Evolutionary conservation across 2,888 invertebrate species (phyloP).

Genomic region (Pomacea canaliculata): DNA sequence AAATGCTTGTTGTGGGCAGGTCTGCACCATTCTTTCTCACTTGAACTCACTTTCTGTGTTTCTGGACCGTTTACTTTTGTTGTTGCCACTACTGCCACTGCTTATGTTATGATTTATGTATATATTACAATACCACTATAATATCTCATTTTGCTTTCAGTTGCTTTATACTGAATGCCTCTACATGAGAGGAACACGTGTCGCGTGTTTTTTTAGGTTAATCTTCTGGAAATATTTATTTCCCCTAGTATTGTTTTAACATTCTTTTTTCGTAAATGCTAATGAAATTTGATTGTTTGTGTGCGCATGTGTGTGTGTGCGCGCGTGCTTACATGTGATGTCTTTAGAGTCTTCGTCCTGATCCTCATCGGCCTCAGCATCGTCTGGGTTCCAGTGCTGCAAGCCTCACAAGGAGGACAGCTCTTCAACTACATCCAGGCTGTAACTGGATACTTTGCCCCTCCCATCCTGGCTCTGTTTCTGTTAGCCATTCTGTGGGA

Average conservation of each 20-base stretch:
- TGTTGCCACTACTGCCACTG: too few species aligned
- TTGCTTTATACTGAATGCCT: too few species aligned
- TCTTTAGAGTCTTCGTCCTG: slow-evolving; percentile 62
- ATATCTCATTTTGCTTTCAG: too few species aligned
- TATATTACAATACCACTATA: too few species aligned
- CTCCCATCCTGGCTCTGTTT: slow-evolving; percentile 74
- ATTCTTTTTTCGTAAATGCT: too few species aligned
- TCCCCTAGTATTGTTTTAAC: too few species aligned
- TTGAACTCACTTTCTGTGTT: too few species aligned
- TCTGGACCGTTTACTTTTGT: too few species aligned
- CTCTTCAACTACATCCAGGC: slow-evolving; percentile 74
- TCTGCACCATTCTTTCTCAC: slow-evolving; percentile 9
- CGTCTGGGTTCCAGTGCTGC: slow-evolving; percentile 73
- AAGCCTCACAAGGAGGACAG: slow-evolving; percentile 72
- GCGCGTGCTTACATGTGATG: background rate
- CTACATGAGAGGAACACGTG: too few species aligned
- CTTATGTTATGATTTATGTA: too few species aligned
- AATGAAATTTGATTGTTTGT: background rate
- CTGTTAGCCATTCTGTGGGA: slow-evolving; percentile 71
- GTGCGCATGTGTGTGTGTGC: background rate
- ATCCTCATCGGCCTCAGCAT: slow-evolving; percentile 63
- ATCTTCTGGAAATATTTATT: too few species aligned
- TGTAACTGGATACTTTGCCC: slow-evolving; percentile 73
- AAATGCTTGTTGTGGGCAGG: slow-evolving; percentile 66
- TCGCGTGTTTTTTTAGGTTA: too few species aligned